Conservation (phyloP, 2,797 vertebrate species). For the Poecile montanus region DNA sequence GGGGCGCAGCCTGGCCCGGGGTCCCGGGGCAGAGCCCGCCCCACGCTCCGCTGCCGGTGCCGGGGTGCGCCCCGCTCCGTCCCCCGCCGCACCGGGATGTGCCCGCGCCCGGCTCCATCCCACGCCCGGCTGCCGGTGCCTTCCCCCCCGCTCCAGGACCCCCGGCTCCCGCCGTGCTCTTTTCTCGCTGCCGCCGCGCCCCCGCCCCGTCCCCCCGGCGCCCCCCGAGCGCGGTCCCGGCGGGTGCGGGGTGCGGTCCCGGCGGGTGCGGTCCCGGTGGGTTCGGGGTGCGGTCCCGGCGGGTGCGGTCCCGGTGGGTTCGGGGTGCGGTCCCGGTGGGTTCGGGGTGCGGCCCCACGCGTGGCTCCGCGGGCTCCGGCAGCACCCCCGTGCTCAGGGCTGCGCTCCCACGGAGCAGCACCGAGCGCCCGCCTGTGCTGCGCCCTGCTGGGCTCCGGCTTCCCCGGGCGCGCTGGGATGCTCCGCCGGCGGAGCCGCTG, state of each 20-base stretch:
- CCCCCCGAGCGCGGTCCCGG: neutral
- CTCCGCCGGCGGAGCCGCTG: neutral
- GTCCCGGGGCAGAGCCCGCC: no score
- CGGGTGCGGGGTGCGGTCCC: no score
- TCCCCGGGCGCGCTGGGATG: neutral
- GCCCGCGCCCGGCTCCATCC: neutral
- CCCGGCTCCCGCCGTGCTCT: neutral
- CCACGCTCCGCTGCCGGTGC: neutral
- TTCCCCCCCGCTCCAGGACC: neutral
- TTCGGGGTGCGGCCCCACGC: neutral
- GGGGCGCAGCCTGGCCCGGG: neutral
- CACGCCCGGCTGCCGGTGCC: neutral
- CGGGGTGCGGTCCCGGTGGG: no score
- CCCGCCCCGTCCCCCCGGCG: neutral
- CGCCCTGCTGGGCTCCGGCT: neutral
- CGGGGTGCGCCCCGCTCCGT: neutral
- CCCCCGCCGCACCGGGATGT: no score
- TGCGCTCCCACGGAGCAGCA: neutral
- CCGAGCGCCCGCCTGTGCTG: neutral
- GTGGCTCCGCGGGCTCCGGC: neutral
- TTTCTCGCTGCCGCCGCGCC: neutral
- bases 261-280: no score
- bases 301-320: no score
- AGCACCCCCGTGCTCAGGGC: neutral
- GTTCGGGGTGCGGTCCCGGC: no score